A percentile compares a stretch with the other conserved stretches of the same genome.
phyloP scores from a whole-genome alignment of 2,888 invertebrate species.

The Phania funesta region DNA sequence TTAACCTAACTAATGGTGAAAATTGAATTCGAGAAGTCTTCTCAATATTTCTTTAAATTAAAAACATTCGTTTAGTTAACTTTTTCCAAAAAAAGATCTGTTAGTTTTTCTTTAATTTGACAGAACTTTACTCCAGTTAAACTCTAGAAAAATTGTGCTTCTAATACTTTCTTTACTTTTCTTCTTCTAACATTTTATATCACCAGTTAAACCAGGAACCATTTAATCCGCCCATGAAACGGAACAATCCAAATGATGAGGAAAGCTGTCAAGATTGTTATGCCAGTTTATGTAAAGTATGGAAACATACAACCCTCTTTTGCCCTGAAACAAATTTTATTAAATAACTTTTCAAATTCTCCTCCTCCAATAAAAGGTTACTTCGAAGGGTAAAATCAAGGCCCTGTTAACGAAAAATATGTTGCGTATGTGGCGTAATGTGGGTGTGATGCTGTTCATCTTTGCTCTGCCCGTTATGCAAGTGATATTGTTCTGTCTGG shows the following conservation, averaged over 20 bases:
- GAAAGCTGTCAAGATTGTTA: conserved; percentile 77
- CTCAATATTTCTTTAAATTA: too few species aligned
- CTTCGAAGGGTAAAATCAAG: conserved; percentile 91
- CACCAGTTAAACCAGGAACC: conserved; percentile 77
- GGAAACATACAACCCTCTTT: conserved; percentile 14
- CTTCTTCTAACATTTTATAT: neutral
- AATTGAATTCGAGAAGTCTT: too few species aligned
- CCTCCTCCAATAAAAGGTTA: conserved; percentile 81
- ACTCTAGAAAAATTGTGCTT: too few species aligned
- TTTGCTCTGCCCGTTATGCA: conserved; percentile 97
- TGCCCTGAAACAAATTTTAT: too few species aligned
- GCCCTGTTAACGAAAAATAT: conserved; percentile 94
- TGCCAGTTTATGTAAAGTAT: conserved; percentile 74
- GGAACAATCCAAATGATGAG: conserved; percentile 75
- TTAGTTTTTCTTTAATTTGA: too few species aligned
- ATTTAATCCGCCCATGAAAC: conserved; percentile 75
- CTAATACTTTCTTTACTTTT: neutral
- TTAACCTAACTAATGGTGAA: too few species aligned
- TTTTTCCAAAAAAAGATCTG: too few species aligned
- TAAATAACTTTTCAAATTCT: neutral
- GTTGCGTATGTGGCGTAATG: conserved; percentile 94
- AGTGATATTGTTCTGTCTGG: conserved; percentile 95
- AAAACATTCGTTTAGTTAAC: too few species aligned
- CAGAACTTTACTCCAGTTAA: too few species aligned
- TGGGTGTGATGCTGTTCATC: conserved; percentile 95